phyloP scores from a whole-genome alignment of 2,113 vertebrate species.

The Motacilla tschutschensis region DNA sequence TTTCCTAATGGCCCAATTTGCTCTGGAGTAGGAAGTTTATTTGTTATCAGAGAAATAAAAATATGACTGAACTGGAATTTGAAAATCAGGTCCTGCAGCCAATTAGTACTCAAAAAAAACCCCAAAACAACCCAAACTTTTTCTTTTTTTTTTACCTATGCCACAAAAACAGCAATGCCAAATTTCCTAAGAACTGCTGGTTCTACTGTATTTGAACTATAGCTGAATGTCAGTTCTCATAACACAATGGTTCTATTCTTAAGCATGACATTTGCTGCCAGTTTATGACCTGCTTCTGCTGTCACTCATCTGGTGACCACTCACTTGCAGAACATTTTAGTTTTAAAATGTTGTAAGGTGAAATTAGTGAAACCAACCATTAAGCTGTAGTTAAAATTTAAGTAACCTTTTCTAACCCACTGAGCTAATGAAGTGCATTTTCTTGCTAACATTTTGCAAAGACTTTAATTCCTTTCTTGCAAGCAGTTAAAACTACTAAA shows the following conservation, averaged over 20 bases:
- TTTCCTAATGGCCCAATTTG: background rate
- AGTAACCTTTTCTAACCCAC: constrained; percentile 42
- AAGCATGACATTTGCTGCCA: background rate
- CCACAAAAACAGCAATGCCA: background rate
- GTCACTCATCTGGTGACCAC: background rate
- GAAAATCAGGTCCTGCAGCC: background rate
- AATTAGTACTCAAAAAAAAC: background rate
- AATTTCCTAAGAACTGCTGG: background rate
- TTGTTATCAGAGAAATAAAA: background rate
- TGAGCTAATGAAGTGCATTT: constrained; percentile 62
- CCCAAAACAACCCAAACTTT: background rate
- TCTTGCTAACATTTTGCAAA: constrained; percentile 60
- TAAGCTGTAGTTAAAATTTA: constrained; percentile 59
- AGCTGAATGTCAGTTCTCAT: background rate
- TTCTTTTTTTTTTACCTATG: background rate
- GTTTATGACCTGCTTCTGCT: constrained; percentile 5
- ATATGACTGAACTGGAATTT: background rate
- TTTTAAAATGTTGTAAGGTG: background rate
- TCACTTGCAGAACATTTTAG: background rate
- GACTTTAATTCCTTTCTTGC: constrained; percentile 42
- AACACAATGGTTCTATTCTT: background rate
- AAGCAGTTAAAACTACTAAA: constrained; percentile 42
- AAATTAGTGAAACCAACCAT: constrained; percentile 48
- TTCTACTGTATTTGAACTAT: background rate
- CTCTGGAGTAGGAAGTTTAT: background rate